Evolutionary conservation across 2,113 vertebrate species (phyloP), one percentile per base, ranked within the genome.

Genomic region (Aythya baeri): DNA sequence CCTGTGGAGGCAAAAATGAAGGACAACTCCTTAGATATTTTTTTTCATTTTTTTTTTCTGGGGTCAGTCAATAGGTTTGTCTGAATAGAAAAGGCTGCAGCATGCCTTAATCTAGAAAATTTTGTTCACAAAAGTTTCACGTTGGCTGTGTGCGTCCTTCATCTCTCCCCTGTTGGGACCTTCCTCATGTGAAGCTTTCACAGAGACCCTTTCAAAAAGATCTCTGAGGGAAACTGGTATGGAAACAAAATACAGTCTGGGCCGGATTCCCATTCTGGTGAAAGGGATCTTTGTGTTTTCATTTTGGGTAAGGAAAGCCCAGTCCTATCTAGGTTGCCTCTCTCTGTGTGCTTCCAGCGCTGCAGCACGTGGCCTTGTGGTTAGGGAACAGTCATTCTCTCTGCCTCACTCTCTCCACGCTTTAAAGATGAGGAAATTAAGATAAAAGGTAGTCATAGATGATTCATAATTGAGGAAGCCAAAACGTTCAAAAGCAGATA

Each of bases 381-480:
- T 38, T 73, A 70, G 17, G 13, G 36, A 67, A 73, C 58, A 54
- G 54, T 73, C 86, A 70, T 70, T 92, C 58, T 32, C 44, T 31
- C 43, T 65, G 15, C 44, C 50, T 66, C 15, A 9, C 22, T 76
- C 49, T 93, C 78, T 68, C 68, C 46, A n/a, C 29, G 86, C 46
- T 62, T 87, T 83, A 77, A 82, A 66, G 84, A 74, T 32, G 26
- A 94, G 71, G 75, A 88, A 91, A 78, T 5, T 57, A 36, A 91
- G 89, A 81, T 86, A 91, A 22, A 66, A 65, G 91, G 68, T 83
- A 83, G 50, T 65, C 34, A 17, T 21, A 82, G 83, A 77, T 91
- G 75, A 91, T 50, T 94, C 91, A 83, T 92, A 92, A 88, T 41
- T 41, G 23, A 94, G 76, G 88, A 93, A 89, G 54, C 65, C 43